Percentiles rank a stretch among this genome's conserved stretches.
Evolutionary conservation across 2,888 invertebrate genomes (phyloP).

Genomic region (Heliconius aoede): DNA sequence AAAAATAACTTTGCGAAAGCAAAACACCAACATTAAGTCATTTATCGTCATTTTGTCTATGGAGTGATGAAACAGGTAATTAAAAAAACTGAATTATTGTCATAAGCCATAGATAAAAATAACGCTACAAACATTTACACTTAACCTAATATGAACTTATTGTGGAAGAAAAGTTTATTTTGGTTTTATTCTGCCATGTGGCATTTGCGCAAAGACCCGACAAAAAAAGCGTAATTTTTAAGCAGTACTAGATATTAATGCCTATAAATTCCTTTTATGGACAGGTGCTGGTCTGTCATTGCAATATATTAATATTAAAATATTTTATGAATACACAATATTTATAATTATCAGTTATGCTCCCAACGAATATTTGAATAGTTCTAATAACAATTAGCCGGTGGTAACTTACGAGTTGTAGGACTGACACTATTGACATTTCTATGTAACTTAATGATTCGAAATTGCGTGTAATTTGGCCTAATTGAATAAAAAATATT

Average conservation of each 20-base stretch:
- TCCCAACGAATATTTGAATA: not conserved
- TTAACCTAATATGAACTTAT: constrained; percentile 65
- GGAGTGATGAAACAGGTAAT: constrained; percentile 23
- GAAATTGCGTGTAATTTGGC: too few species aligned
- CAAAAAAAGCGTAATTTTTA: constrained; percentile 23
- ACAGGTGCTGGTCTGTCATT: constrained; percentile 12
- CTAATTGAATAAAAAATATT: too few species aligned
- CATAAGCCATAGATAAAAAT: constrained; percentile 25
- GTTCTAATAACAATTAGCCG: too few species aligned
- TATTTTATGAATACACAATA: not conserved
- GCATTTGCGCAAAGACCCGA: constrained; percentile 9
- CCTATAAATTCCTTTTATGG: constrained; percentile 23
- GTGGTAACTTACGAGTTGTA: too few species aligned
- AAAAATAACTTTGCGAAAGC: not conserved
- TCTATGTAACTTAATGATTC: too few species aligned
- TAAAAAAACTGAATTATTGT: constrained; percentile 27
- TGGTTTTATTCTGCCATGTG: constrained; percentile 14
- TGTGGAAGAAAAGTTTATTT: constrained; percentile 26
- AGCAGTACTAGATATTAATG: constrained; percentile 16
- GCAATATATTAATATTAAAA: constrained; percentile 9
- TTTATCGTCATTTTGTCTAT: constrained; percentile 7
- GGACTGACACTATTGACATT: too few species aligned
- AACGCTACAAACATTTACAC: constrained; percentile 52
- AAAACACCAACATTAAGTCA: not conserved
- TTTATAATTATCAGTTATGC: not conserved